A percentile compares a stretch with the other conserved stretches of the same genome.
phyloP scores from a whole-genome alignment of 37 sponge, comb jelly and placozoan genomes.

The Tethya wilhelma region DNA sequence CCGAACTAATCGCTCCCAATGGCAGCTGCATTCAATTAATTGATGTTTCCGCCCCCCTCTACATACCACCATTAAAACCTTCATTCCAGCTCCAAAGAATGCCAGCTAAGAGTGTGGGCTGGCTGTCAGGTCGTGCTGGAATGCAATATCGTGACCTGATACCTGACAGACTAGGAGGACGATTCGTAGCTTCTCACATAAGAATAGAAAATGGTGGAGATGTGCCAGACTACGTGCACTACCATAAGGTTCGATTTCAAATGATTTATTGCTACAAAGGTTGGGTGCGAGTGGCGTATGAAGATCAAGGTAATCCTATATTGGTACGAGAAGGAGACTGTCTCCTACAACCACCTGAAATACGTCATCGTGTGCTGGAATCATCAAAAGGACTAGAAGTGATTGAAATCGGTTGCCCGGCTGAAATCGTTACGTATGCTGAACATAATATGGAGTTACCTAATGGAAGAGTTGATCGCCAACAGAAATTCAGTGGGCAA shows the following conservation, averaged over 20 bases:
- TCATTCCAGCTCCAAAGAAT: neutral
- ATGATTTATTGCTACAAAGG: slow-evolving; percentile 49
- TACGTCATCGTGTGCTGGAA: slow-evolving; percentile 31
- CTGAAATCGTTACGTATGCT: neutral
- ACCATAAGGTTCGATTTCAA: slow-evolving; percentile 25
- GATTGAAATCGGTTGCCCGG: slow-evolving; percentile 29
- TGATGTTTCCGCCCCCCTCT: neutral
- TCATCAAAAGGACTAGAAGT: slow-evolving; percentile 9
- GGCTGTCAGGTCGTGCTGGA: slow-evolving; percentile 36
- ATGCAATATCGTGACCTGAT: slow-evolving; percentile 43
- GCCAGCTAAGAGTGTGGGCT: neutral
- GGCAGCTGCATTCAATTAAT: neutral
- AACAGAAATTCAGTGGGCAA: slow-evolving; percentile 11
- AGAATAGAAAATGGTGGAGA: slow-evolving; percentile 10
- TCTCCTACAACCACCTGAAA: slow-evolving; percentile 34
- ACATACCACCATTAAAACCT: neutral
- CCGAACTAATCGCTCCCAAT: neutral
- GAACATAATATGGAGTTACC: slow-evolving; percentile 24
- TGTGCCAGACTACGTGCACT: slow-evolving; percentile 32
- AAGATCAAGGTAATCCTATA: slow-evolving; percentile 31
- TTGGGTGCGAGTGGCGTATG: slow-evolving; percentile 28
- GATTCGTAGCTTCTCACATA: slow-evolving; percentile 30
- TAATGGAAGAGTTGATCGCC: neutral
- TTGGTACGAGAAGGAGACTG: slow-evolving; percentile 20
- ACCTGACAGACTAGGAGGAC: slow-evolving; percentile 24